Evolutionary conservation across 2,888 invertebrate genomes (phyloP), one percentile per base, ranked within the genome.

Genomic region (Steinernema scapterisci): DNA sequence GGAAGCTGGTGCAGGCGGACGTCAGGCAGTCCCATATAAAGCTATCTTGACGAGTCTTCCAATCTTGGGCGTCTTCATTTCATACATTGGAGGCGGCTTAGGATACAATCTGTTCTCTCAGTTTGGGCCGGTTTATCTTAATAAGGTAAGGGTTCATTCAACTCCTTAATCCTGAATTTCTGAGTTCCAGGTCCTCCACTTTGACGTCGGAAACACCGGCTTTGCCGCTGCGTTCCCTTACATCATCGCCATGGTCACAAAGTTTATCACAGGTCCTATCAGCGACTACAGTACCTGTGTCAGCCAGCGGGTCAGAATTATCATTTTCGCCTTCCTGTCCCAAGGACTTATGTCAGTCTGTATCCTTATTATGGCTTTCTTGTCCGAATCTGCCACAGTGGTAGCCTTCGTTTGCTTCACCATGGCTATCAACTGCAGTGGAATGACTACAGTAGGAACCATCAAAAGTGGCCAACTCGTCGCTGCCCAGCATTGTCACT

Each of bases 371-470:
- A 78, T 83, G 75, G 78, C 83, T 13, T 63, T 76, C 38, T 31
- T 76, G 16, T 70, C 75, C 13, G 43, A 54, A 6, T 21, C 43
- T 13, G 52, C 27, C 3, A 19, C 70, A 7, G 38, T 44, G 27
- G 43, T 51, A 46, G 81, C 79, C 2, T 83, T 83, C 76, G 74
- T 82, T 6, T 81, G 79, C 73, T 84, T 83, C 74, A 84, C 83
- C 0, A 73, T 75, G 7, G 80, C 82, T 21, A 81, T 82, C 71
- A 78, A 78, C 31, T 76, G 81, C 25, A 78, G 78, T 9, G 82
- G 83, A 9, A 63, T 84, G 23, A 84, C 84, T 48, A 78, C 82
- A 51, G 80, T 84, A 3, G 83, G 82, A 21, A 79, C 79, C 6
- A 79, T 81, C 19, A 80, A 81, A 74, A 80, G 81, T 70, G 82